Evolutionary conservation across 2,113 vertebrate genomes (phyloP).

Genomic region (Phycodurus eques): DNA sequence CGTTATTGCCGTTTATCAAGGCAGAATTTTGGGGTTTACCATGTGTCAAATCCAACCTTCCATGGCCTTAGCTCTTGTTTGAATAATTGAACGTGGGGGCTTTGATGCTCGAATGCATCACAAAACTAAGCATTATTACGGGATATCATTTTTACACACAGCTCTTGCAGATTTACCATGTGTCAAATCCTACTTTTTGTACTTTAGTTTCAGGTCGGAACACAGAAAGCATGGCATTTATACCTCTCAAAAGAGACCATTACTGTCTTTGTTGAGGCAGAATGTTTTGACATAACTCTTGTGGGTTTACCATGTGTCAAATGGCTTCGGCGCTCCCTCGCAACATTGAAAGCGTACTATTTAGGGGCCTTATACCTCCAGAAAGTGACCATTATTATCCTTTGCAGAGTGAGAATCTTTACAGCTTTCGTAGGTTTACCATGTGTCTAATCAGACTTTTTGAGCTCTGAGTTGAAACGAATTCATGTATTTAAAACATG

Average conservation of each 20-base stretch:
- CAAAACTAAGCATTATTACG: too few species aligned
- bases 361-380: neutral
- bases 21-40: too few species aligned
- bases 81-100: neutral
- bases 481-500: neutral
- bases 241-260: neutral
- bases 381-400: neutral
- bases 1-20: neutral
- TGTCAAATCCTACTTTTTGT: neutral
- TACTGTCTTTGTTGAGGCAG: too few species aligned
- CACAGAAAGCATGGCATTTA: neutral
- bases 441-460: neutral
- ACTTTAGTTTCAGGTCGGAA: neutral
- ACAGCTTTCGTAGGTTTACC: neutral
- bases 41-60: neutral
- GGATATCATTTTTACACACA: too few species aligned
- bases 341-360: neutral
- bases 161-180: neutral
- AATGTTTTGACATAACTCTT: neutral
- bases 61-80: neutral
- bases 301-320: neutral
- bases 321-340: neutral
- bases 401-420: neutral
- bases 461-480: neutral
- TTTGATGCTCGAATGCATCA: neutral